Base-by-base conservation (phyloP, 2,113 vertebrate genomes). In the Puffinus mauretanicus region DNA sequence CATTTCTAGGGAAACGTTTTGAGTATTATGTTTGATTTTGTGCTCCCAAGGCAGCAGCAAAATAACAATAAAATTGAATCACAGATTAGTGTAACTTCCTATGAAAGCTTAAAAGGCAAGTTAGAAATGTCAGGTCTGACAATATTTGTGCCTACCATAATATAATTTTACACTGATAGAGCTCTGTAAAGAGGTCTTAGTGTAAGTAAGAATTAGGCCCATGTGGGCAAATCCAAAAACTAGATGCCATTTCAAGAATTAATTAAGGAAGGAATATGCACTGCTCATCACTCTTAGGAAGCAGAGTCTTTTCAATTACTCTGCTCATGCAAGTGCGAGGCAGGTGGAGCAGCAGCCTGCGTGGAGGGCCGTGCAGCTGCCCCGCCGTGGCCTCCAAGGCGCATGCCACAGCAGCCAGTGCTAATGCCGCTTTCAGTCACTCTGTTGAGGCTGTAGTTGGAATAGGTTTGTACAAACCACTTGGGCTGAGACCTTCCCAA, bases 1-100 rank as follows among this genome's bases (percentile, higher is more conserved):
- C 91, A 93, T 97, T 91, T 86, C 87, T 32, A 93, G 78, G 92
- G 77, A 85, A 96, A 91, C 11, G 9, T 94, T 82, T 89, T 55
- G 86, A 93, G 60, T 72, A 86, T 72, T 78, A 87, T 11, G 3
- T 70, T 76, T 47, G 1, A 57, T 80, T 96, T 66, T 27, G 80
- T 85, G 84, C 82, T 92, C 87, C 88, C 16, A 21, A 73, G 94
- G 86, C 67, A 80, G 86, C 94, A 85, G 75, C 66, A 73, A 70
- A 86, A 30, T 36, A 72, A 47, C 32, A 86, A 5, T 13, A 22
- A 73, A 30, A 75, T 8, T 32, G 54, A 70, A 55, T 70, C 61
- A 27, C 32, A 47, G 62, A 13, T 54, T 4, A 24, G 42, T 34
- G 16, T 10, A 42, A 46, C 54, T n/a, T 42, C 81, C 46, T 44